Conservation (phyloP, 1,140 invertebrate genomes). For the Nasonia vitripennis region DNA sequence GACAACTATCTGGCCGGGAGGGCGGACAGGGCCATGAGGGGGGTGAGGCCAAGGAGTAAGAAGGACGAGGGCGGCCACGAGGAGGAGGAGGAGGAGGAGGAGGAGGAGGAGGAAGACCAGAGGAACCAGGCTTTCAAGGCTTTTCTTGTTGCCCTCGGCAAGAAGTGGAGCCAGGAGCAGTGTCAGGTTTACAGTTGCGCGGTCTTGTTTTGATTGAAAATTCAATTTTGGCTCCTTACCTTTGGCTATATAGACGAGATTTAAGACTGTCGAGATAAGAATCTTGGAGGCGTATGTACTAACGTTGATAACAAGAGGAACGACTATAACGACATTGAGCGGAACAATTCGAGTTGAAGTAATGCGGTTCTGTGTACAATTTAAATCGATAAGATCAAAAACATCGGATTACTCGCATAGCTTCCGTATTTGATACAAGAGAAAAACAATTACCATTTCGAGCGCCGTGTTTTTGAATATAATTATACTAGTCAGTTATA, state of each 20-base stretch:
- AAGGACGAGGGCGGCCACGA: neutral
- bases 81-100: neutral
- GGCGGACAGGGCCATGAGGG: neutral
- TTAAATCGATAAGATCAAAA: neutral
- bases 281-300: no score
- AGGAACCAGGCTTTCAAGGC: constrained; percentile 27
- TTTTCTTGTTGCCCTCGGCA: constrained; percentile 51
- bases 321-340: no score
- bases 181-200: constrained; percentile 51
- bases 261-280: no score
- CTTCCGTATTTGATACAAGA: no score
- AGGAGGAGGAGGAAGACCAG: neutral
- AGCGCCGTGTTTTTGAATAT: no score
- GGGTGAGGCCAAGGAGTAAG: no score
- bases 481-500: no score
- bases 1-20: constrained; percentile 5
- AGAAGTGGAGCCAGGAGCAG: constrained; percentile 50
- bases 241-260: no score
- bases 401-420: neutral
- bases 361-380: neutral
- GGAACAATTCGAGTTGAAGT: no score
- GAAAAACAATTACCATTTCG: no score
- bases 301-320: no score
- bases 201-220: constrained; percentile 13
- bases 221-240: no score